Conservation (phyloP, 2,797 vertebrate species). For the Notolabrus celidotus region DNA sequence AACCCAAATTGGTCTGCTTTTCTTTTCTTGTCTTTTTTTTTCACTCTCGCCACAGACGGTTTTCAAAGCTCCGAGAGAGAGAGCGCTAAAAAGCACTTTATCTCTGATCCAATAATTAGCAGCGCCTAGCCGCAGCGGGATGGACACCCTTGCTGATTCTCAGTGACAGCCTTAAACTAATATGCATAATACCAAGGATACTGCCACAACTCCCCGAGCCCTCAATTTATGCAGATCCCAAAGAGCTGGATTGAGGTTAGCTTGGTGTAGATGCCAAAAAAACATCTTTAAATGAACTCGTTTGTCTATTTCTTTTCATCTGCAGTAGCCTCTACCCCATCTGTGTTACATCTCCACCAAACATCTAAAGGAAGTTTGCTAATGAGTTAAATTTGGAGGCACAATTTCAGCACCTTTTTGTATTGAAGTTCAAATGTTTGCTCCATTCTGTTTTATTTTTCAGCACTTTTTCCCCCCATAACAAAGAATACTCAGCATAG, state of each 20-base stretch:
- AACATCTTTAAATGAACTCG: constrained; percentile 81
- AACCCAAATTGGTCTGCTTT: constrained; percentile 67
- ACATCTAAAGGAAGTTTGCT: constrained; percentile 42
- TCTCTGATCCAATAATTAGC: constrained; percentile 89
- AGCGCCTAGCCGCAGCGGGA: constrained; percentile 79
- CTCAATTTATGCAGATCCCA: constrained; percentile 88
- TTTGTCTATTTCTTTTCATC: constrained; percentile 79
- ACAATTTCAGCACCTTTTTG: constrained; percentile 23
- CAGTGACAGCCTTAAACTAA: constrained; percentile 87
- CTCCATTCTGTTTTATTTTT: constrained; percentile 1
- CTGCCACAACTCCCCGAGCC: constrained; percentile 81
- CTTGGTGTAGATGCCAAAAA: constrained; percentile 76
- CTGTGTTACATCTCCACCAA: constrained; percentile 40
- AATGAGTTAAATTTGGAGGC: constrained; percentile 46
- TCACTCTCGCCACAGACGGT: constrained; percentile 38
- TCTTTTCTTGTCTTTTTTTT: constrained; percentile 37
- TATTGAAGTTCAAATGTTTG: constrained; percentile 3
- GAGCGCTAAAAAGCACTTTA: constrained; percentile 78
- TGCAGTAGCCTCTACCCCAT: constrained; percentile 54
- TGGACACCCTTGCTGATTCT: constrained; percentile 84
- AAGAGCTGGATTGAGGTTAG: constrained; percentile 85
- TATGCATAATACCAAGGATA: constrained; percentile 87
- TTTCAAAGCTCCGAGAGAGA: constrained; percentile 69
- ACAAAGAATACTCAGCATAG: constrained; percentile 14
- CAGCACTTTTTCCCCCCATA: neutral